phyloP scores from a whole-genome alignment of 2,888 invertebrate genomes.

The Dolichomitus sp. region DNA sequence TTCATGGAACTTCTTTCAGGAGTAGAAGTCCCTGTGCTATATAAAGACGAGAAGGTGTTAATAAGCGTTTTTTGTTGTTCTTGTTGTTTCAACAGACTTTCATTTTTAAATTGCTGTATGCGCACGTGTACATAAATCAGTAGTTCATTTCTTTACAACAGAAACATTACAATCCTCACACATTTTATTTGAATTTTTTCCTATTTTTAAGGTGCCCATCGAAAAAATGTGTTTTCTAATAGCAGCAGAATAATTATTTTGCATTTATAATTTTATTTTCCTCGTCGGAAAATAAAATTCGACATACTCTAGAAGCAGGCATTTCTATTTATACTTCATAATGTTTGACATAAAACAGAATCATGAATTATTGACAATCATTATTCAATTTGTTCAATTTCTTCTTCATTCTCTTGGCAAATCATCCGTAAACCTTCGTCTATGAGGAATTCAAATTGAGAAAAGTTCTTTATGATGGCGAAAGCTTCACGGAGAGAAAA shows the following conservation, averaged over 20 bases:
- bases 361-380: too few species aligned
- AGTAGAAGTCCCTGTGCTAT: neutral
- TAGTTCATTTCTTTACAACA: neutral
- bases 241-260: neutral
- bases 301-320: too few species aligned
- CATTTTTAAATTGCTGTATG: neutral
- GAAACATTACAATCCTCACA: neutral
- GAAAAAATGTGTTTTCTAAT: neutral
- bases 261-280: neutral
- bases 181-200: neutral
- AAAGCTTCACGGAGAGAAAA: too few species aligned
- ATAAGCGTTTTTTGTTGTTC: neutral
- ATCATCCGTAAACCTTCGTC: too few species aligned
- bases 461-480: too few species aligned
- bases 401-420: too few species aligned
- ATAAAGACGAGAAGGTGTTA: constrained; percentile 21
- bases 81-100: neutral
- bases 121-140: constrained; percentile 1
- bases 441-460: too few species aligned
- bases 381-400: too few species aligned
- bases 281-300: too few species aligned
- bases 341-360: too few species aligned
- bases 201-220: neutral
- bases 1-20: constrained; percentile 53
- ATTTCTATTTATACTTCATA: too few species aligned